Base-by-base conservation (phyloP, 2,888 invertebrate species). In the Atethmia centrago region DNA sequence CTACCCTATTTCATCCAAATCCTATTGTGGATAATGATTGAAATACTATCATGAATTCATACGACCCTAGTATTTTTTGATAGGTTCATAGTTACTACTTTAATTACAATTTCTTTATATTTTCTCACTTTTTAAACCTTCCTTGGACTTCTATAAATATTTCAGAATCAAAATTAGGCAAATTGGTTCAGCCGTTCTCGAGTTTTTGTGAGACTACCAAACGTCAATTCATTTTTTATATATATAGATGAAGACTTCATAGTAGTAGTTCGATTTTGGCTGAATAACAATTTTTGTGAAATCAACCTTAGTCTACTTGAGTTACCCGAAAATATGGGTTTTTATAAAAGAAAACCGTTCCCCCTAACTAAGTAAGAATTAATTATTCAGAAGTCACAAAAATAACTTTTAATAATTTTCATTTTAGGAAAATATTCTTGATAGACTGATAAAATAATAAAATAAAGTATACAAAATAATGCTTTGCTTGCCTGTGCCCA, bases 401-500 rank as follows among this genome's bases (percentile, higher is more conserved):
- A 21, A 49, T 21, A 9, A 2, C 12, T 55, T 49, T 8, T 25
- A 25, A 25, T 19, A 3, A 59, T 25, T 10, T 36, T 12, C 19
- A 40, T 25, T 40, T 40, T 40, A 8, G 16, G 8, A 9, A 28
- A 28, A 40, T 61, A 10, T 40, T 40, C 25, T 40, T 40, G 14
- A 0, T 8, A n/a, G 21, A 36, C n/a, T n/a, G 55, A n/a, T 25
- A 21, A 31, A 31, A 31, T 21, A 19, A 56, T 21, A 61, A 62
- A 61, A 25, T 62, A 31, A 42, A n/a, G 21, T 45, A 28, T 19
- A n/a, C 1, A 16, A 51, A 62, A n/a, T 31, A 19, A 65, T 40
- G 45, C 65, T 65, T 31, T 67, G 42, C 67, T 45, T 65, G 66
- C 42, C 8, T 31, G 19, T 67, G 31, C 36, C 21, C 10, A 28